A percentile compares a stretch with the other conserved stretches of the same genome.
These are phyloP conservation scores for Hydroisotoma schaefferi DNA, from an alignment of 2,888 invertebrate genomes.

Conservation along the genomic window DNA sequence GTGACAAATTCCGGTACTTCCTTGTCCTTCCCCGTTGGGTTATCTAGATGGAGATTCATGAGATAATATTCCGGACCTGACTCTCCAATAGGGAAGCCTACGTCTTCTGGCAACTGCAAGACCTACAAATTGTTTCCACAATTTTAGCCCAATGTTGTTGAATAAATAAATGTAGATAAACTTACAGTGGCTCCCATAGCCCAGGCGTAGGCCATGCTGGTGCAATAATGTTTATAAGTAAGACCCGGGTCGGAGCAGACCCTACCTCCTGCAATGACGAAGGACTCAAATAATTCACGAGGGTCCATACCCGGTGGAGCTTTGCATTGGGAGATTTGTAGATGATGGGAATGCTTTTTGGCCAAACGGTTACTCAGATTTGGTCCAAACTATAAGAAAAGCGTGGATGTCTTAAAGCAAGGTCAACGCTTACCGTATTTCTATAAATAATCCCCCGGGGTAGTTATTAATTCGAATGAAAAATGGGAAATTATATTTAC, in stretches of 20 bases:
- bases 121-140: background rate
- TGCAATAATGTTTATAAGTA: background rate
- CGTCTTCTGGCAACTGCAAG: background rate
- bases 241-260: slow-evolving; percentile 13
- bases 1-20: background rate
- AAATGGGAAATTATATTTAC: too few species aligned
- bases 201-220: background rate
- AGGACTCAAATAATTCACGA: slow-evolving; percentile 14
- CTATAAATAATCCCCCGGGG: too few species aligned
- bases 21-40: background rate
- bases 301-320: slow-evolving; percentile 12
- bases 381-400: background rate
- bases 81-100: slow-evolving; percentile 8
- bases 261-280: slow-evolving; percentile 9
- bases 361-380: background rate
- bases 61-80: background rate
- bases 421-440: background rate
- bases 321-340: slow-evolving; percentile 11
- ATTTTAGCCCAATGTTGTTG: background rate
- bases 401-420: background rate
- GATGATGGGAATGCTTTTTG: slow-evolving; percentile 3
- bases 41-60: slow-evolving; percentile 4
- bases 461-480: too few species aligned
- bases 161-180: background rate
- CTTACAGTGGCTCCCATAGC: slow-evolving; percentile 1